These are phyloP conservation scores for Aldrovandia affinis DNA, from an alignment of 2,797 vertebrate genomes.

Conservation along the genomic window DNA sequence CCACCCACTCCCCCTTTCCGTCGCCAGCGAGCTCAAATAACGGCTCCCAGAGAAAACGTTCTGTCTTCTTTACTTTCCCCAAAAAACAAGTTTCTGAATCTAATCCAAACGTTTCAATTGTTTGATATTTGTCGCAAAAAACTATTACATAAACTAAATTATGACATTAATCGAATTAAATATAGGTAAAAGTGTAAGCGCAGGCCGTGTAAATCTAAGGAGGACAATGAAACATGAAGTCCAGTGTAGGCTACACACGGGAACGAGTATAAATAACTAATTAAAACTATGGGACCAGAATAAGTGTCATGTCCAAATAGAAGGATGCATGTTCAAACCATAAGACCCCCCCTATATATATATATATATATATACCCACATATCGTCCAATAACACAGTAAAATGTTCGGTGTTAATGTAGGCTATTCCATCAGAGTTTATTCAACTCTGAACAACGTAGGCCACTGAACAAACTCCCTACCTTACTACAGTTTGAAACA, in stretches of 20 bases:
- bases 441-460: neutral
- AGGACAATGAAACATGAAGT: neutral
- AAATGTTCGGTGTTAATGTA: no score
- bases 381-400: neutral
- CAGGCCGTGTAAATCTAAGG: neutral
- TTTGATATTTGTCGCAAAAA: neutral
- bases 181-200: neutral
- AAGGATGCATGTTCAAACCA: neutral
- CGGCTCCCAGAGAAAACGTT: neutral
- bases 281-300: neutral
- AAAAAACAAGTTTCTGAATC: neutral
- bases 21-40: neutral
- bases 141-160: no score
- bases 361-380: neutral
- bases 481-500: neutral
- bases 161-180: neutral
- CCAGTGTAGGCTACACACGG: neutral
- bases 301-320: neutral
- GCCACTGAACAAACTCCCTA: neutral
- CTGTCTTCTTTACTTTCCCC: neutral
- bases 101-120: neutral
- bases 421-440: no score
- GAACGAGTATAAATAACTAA: neutral
- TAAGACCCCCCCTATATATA: neutral
- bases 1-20: conserved; percentile 15